Conservation (phyloP, 2,113 vertebrate species). For the Anseranas semipalmata region DNA sequence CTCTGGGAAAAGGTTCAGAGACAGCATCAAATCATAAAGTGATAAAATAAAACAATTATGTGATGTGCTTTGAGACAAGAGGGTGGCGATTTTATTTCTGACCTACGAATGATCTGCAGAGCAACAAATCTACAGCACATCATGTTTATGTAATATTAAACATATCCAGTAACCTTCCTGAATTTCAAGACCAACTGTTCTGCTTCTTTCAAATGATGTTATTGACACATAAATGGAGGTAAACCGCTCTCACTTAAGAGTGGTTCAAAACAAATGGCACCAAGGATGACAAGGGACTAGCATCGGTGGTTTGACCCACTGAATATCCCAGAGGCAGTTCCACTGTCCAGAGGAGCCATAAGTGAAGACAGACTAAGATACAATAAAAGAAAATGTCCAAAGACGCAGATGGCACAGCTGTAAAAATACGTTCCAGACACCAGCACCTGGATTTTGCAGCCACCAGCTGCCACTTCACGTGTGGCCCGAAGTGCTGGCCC, state of each 20-base stretch:
- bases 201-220: neutral
- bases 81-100: neutral
- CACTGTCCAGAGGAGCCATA: conserved; percentile 22
- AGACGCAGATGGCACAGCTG: conserved; percentile 65
- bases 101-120: neutral
- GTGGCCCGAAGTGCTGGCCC: conserved; percentile 66
- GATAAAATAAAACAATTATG: neutral
- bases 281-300: conserved; percentile 20
- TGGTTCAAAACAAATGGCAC: conserved; percentile 32
- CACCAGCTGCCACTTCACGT: conserved; percentile 62
- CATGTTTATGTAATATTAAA: neutral
- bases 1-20: neutral
- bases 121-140: neutral
- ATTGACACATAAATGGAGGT: neutral
- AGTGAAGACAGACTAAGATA: conserved; percentile 44
- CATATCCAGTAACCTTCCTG: neutral
- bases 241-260: neutral
- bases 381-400: conserved; percentile 55
- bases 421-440: conserved; percentile 68
- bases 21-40: neutral
- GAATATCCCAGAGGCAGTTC: conserved; percentile 13
- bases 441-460: conserved; percentile 76
- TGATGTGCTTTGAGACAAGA: neutral
- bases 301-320: neutral
- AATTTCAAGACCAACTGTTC: conserved; percentile 45